Conservation (phyloP, 2,797 vertebrate species). For the Dromococcyx pavoninus region DNA sequence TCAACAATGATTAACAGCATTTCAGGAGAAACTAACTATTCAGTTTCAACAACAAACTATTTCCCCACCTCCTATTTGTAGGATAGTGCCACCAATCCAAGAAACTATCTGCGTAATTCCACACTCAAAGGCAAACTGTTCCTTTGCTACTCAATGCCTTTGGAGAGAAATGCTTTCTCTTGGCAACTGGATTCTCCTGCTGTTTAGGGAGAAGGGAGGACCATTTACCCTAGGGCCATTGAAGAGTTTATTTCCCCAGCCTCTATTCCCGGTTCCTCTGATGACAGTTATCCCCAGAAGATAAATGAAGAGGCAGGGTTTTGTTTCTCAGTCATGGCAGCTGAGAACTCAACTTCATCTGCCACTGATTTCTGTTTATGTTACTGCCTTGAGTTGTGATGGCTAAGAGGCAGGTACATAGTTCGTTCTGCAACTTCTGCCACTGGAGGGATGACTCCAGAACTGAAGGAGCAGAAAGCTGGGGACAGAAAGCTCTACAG, state of each 20-base stretch:
- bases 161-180: neutral
- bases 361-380: neutral
- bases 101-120: neutral
- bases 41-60: neutral
- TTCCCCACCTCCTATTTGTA: neutral
- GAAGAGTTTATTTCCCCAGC: neutral
- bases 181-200: neutral
- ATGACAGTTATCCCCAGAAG: neutral
- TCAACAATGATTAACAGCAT: constrained; percentile 8
- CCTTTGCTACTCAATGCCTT: neutral
- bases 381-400: rapidly evolving
- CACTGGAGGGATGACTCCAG: neutral
- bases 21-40: neutral
- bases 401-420: neutral
- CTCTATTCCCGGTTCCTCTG: neutral
- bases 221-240: neutral
- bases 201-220: neutral
- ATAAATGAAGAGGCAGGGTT: neutral
- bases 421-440: neutral
- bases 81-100: neutral
- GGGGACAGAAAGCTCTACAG: neutral
- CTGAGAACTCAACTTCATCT: neutral
- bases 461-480: neutral
- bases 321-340: neutral
- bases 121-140: neutral